These are phyloP conservation scores for Dipodomys stephensi DNA, from an alignment of 2,113 vertebrate species.

Conservation along the genomic window DNA sequence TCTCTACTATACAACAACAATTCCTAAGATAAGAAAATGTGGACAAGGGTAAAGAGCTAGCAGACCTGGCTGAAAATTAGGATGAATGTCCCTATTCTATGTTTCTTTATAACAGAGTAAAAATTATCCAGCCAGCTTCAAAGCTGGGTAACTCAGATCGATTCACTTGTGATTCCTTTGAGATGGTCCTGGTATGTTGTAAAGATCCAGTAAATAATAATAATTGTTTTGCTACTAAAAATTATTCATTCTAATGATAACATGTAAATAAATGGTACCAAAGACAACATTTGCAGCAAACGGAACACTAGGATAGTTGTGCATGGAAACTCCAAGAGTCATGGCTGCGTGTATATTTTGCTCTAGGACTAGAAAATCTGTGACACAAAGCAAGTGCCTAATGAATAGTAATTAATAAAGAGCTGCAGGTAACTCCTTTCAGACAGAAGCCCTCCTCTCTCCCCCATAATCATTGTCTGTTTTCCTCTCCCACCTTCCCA, in stretches of 20 bases:
- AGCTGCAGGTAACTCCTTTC: not conserved
- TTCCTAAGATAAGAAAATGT: not conserved
- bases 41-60: not conserved
- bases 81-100: not conserved
- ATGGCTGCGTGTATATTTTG: not conserved
- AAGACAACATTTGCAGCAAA: slow-evolving; percentile 12
- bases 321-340: not conserved
- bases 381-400: not conserved
- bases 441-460: not conserved
- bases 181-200: not conserved
- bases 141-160: not conserved
- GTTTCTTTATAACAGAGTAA: not conserved
- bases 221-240: not conserved
- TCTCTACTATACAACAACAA: not conserved
- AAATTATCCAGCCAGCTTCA: not conserved
- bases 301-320: not conserved
- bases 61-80: not conserved
- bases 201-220: not conserved
- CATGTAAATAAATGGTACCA: not conserved
- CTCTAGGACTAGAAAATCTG: not conserved
- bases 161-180: not conserved
- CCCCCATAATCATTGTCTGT: not conserved
- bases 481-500: not conserved
- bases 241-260: not conserved
- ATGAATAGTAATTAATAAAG: not conserved